Evolutionary conservation across 2,113 vertebrate species (phyloP).

Genomic region (Tachysurus vachellii): DNA sequence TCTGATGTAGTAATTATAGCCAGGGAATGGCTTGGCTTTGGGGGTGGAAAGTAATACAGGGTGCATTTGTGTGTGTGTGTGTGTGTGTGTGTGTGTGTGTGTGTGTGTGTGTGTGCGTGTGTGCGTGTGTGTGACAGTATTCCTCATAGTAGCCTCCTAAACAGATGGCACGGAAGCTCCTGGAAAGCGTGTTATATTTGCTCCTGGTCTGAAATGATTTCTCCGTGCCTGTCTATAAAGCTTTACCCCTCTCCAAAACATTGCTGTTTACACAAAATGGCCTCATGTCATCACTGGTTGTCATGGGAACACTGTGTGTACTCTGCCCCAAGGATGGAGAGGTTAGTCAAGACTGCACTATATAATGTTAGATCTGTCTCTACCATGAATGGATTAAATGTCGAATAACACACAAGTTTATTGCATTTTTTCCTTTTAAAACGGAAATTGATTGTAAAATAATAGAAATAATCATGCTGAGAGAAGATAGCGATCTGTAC

Average conservation of each 20-base stretch:
- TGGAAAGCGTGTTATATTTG: conserved; percentile 25
- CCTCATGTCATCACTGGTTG: conserved; percentile 41
- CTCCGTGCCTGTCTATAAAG: conserved; percentile 42
- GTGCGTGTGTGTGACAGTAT: not conserved
- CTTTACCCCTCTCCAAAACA: conserved; percentile 25
- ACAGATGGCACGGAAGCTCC: conserved; percentile 37
- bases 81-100: not conserved
- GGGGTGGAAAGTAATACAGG: not conserved
- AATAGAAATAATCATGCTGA: conserved; percentile 15
- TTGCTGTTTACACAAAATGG: conserved; percentile 45
- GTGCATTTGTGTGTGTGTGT: not conserved
- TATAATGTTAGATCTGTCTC: conserved; percentile 25
- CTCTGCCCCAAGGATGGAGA: conserved; percentile 29
- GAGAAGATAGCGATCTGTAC: conserved; percentile 26
- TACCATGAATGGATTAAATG: conserved; percentile 35
- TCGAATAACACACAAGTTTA: conserved; percentile 26
- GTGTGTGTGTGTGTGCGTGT: not conserved
- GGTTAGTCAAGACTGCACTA: conserved; percentile 35
- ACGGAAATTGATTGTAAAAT: conserved; percentile 27
- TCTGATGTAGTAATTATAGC: conserved; percentile 36
- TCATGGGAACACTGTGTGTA: conserved; percentile 50
- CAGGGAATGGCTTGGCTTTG: conserved; percentile 19
- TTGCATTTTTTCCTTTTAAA: conserved; percentile 4
- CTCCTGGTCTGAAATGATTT: conserved; percentile 20
- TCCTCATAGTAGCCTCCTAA: conserved; percentile 28